A percentile compares a stretch with the other conserved stretches of the same genome.
These are phyloP conservation scores for Punctoribates punctum DNA, from an alignment of 2,888 invertebrate species.

Conservation along the genomic window DNA sequence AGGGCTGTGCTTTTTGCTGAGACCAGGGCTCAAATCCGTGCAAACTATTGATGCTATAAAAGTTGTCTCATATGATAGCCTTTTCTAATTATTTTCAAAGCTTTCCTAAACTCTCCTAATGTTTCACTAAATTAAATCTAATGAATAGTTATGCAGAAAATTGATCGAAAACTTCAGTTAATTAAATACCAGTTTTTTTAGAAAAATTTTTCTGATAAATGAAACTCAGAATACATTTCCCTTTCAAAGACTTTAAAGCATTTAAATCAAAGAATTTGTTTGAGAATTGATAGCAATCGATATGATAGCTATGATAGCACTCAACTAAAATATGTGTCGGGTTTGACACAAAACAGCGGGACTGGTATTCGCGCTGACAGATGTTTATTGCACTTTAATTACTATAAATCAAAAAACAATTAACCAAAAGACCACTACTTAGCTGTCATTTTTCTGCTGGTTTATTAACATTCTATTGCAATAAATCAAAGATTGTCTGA, in stretches of 20 bases:
- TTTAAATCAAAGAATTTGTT: not conserved
- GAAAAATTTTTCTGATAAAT: not conserved
- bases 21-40: not conserved
- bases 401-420: conserved; percentile 4
- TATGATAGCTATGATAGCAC: too few relatives aligned
- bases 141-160: not conserved
- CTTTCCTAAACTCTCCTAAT: conserved; percentile 12
- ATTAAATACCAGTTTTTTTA: not conserved
- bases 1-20: conserved; percentile 5
- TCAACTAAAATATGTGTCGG: too few relatives aligned
- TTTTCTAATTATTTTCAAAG: conserved; percentile 8
- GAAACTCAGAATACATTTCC: not conserved
- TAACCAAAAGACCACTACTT: not conserved
- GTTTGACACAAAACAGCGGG: not conserved
- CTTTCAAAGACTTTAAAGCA: not conserved
- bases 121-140: not conserved
- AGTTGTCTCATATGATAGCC: not conserved
- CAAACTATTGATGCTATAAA: not conserved
- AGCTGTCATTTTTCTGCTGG: not conserved
- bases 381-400: not conserved
- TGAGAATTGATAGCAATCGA: not conserved
- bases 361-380: too few relatives aligned
- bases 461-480: not conserved
- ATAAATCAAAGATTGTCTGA: not conserved
- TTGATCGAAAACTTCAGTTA: not conserved